Evolutionary conservation across 2,113 vertebrate species (phyloP).

Genomic region (Phrynocephalus versicolor): DNA sequence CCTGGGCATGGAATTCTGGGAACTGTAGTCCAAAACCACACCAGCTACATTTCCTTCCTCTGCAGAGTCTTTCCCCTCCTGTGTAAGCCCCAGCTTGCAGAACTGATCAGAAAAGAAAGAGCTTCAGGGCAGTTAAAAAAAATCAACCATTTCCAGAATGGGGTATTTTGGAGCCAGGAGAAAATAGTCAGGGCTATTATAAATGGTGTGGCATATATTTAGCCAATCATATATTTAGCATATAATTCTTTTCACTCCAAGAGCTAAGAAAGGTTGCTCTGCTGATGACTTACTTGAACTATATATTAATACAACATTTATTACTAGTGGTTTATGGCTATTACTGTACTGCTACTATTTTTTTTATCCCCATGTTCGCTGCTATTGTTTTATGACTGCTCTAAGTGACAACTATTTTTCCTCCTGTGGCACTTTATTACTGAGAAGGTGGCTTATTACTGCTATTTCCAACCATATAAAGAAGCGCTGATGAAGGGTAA

Average conservation of each 20-base stretch:
- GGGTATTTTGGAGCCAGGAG: neutral
- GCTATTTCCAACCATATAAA: constrained; percentile 56
- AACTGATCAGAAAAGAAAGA: neutral
- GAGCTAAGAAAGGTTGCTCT: constrained; percentile 10
- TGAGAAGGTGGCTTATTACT: constrained; percentile 37
- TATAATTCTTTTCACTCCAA: neutral
- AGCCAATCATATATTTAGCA: neutral
- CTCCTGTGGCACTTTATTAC: constrained; percentile 50
- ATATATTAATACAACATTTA: constrained; percentile 22
- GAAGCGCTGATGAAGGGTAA: constrained; percentile 35
- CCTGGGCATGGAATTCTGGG: too few species aligned
- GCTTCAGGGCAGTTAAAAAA: neutral
- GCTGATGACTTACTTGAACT: constrained; percentile 13
- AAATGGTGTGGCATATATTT: neutral
- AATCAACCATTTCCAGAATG: neutral
- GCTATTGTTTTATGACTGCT: constrained; percentile 49
- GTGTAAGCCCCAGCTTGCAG: neutral
- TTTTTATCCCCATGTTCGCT: constrained; percentile 53
- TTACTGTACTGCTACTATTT: constrained; percentile 36
- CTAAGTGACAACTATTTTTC: constrained; percentile 41
- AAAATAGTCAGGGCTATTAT: neutral
- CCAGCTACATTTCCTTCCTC: too few species aligned
- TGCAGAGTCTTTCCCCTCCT: too few species aligned
- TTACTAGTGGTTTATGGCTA: constrained; percentile 28
- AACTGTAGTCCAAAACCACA: too few species aligned